These are phyloP conservation scores for Morone saxatilis DNA, from an alignment of 2,113 vertebrate species.

Conservation along the genomic window DNA sequence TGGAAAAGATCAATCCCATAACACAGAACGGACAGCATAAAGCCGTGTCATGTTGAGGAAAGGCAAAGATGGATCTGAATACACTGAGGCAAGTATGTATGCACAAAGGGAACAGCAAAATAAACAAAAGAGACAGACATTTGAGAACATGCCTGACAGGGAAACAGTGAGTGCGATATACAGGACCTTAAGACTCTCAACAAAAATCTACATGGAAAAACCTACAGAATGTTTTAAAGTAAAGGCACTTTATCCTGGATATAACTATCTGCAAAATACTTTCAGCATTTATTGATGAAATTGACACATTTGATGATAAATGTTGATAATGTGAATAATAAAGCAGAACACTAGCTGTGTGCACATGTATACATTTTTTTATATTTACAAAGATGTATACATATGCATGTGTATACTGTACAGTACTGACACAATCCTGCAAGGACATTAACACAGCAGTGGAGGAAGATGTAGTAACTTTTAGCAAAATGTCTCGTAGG, in stretches of 20 bases:
- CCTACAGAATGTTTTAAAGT: conserved; percentile 84
- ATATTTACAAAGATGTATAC: conserved; percentile 62
- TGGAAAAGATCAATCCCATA: conserved; percentile 96
- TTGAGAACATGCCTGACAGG: conserved; percentile 40
- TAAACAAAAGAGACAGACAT: conserved; percentile 39
- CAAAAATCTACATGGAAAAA: conserved; percentile 64
- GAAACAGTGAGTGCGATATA: conserved; percentile 45
- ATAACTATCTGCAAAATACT: conserved; percentile 85
- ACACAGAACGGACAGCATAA: conserved; percentile 95
- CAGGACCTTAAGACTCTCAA: conserved; percentile 70
- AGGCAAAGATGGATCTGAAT: conserved; percentile 29
- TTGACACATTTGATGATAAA: conserved; percentile 76
- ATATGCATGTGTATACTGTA: conserved; percentile 71
- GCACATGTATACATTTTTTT: conserved; percentile 65
- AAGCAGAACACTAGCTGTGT: conserved; percentile 57
- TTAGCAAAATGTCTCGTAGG: conserved; percentile 80
- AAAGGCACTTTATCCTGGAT: conserved; percentile 85
- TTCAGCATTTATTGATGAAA: conserved; percentile 78
- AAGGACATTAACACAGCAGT: conserved; percentile 59
- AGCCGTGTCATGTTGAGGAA: conserved; percentile 82
- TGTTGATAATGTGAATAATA: conserved; percentile 77
- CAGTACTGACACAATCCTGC: conserved; percentile 63
- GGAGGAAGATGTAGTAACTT: conserved; percentile 69
- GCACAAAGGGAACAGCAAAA: conserved; percentile 30
- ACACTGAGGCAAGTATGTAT: conserved; percentile 23